phyloP scores from a whole-genome alignment of 2,888 invertebrate genomes.

The Chrysopilus asiliformis region DNA sequence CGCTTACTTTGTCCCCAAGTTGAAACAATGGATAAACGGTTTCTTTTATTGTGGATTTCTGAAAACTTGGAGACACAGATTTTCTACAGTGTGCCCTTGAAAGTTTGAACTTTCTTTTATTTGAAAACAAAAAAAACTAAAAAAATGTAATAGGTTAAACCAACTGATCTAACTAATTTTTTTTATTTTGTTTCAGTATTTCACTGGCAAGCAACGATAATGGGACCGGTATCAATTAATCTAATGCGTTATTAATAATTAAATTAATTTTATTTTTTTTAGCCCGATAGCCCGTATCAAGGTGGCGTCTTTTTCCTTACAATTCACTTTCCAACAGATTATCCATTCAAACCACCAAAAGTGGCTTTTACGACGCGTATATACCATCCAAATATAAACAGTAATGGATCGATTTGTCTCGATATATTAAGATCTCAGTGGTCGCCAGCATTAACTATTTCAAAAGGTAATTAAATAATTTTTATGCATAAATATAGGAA shows the following conservation, averaged over 20 bases:
- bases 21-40: too few relatives aligned
- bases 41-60: too few relatives aligned
- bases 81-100: too few relatives aligned
- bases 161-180: background rate
- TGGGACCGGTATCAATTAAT: conserved; percentile 79
- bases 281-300: conserved; percentile 99
- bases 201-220: conserved; percentile 99
- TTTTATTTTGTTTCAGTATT: conserved; percentile 63
- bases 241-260: background rate
- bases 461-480: conserved; percentile 95
- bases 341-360: conserved; percentile 99
- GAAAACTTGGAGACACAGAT: too few relatives aligned
- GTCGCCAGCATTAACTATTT: conserved; percentile 99
- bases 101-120: too few relatives aligned
- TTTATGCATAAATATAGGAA: too few relatives aligned
- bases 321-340: conserved; percentile 99
- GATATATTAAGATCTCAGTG: conserved; percentile 99
- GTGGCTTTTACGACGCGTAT: conserved; percentile 99
- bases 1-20: too few relatives aligned
- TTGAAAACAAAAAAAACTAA: too few relatives aligned
- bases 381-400: conserved; percentile 99
- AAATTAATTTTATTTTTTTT: conserved; percentile 30
- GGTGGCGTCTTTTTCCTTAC: conserved; percentile 99
- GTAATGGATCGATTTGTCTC: conserved; percentile 99
- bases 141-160: too few relatives aligned